Percentiles rank a stretch among this genome's conserved stretches.
Evolutionary conservation across 2,888 invertebrate species (phyloP).

Genomic region (Drosophila mettleri): DNA sequence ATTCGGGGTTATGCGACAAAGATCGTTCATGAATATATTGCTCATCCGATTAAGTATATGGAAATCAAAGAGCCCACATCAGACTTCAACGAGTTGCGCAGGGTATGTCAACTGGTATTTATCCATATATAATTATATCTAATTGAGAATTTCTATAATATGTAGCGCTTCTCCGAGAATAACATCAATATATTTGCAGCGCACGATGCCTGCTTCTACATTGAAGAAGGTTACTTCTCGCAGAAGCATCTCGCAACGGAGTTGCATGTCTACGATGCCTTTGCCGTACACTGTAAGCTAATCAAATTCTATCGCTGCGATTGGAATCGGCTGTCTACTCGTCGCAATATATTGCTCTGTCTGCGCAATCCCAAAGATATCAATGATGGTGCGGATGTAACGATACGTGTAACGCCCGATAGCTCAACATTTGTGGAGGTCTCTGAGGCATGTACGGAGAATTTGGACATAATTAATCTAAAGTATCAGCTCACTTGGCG

Average conservation of each 20-base stretch:
- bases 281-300: conserved; percentile 70
- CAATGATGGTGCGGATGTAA: conserved; percentile 52
- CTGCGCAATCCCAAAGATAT: conserved; percentile 61
- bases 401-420: conserved; percentile 78
- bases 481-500: conserved; percentile 76
- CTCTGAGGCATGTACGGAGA: conserved; percentile 72
- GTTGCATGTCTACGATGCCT: conserved; percentile 77
- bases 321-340: conserved; percentile 81
- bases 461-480: conserved; percentile 62
- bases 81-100: conserved; percentile 70
- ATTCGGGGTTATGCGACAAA: conserved; percentile 72
- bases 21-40: conserved; percentile 53
- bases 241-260: conserved; percentile 80
- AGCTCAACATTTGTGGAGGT: conserved; percentile 79
- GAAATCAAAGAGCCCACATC: conserved; percentile 68
- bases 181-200: conserved; percentile 82
- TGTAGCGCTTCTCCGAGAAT: conserved; percentile 68
- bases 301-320: conserved; percentile 70
- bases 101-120: conserved; percentile 47
- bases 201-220: conserved; percentile 80
- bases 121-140: neutral
- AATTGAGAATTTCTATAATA: neutral
- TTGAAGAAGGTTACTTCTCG: conserved; percentile 81
- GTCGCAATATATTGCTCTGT: conserved; percentile 75
- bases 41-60: conserved; percentile 65